Base-by-base conservation (phyloP, 1,140 invertebrate species). In the Manduca sexta region DNA sequence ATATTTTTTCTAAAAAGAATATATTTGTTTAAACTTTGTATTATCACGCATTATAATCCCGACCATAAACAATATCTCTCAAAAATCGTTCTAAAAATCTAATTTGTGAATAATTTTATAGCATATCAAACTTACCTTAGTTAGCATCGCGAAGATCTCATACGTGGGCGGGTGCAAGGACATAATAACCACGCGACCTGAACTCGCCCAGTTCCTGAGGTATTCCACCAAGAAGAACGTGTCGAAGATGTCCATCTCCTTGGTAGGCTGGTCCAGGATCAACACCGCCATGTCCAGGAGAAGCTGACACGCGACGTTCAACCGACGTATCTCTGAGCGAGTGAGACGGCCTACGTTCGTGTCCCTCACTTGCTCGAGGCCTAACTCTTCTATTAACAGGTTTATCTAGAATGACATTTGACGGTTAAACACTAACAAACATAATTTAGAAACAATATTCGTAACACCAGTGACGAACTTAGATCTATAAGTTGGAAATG, bases 211-310 rank as follows among this genome's bases (percentile, higher is more conserved):
- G 73, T 97, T 95, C 43, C 96, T 90, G 31, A 98, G 82, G 79
- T 97, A 98, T 75, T 98, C 97, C 16, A 98, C 92, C 11, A 98
- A 79, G 75, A 98, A 98, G 83, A 98, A 98, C 0, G 95, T 96
- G 69, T 98, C 97, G 57, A 98, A 98, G 47, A 98, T 97, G 63
- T 98, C 97, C 92, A 98, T 95, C 40, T 95, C 95, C 66, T 92
- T 91, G 0, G 95, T 96, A 2, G 96, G 94, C 78, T 96, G 93
- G 71, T 98, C 96, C 16, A 98, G 83, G 1, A 96, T 88, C 0
- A 98, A 86, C 29, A 98, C 89, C 45, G 96, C 94, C 41, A 93
- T 92, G 70, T 95, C 92, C 5, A 96, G 88, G 11, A 98, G 77
- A 12, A 98, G 84, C 60, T 96, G 93, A 69, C 94, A 95, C 0